These are phyloP conservation scores for Sardinella longiceps DNA, from an alignment of 2,797 vertebrate genomes.

Conservation along the genomic window DNA sequence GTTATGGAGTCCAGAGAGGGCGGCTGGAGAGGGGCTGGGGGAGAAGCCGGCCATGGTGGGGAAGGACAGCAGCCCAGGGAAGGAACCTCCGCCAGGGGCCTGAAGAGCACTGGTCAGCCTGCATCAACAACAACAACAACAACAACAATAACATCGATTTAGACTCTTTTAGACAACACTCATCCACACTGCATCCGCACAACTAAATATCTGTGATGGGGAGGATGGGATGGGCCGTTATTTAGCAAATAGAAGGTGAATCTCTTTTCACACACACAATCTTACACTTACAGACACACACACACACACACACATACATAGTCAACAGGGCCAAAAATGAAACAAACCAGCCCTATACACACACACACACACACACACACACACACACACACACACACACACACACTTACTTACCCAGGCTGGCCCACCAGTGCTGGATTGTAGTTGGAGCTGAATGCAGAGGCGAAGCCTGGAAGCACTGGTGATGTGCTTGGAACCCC, in stretches of 20 bases:
- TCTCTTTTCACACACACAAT: background rate
- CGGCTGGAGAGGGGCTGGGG: conserved; percentile 81
- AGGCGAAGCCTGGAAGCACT: conserved; percentile 93
- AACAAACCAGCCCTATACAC: no score
- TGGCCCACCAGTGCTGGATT: conserved; percentile 87
- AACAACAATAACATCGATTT: no score
- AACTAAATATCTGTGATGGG: background rate
- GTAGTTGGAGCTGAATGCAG: conserved; percentile 96
- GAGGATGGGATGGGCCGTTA: no score
- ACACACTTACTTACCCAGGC: conserved; percentile 72
- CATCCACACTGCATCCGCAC: no score
- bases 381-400: background rate
- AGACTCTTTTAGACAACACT: no score
- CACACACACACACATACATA: conserved; percentile 34
- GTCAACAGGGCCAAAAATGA: no score
- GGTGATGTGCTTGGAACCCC: conserved; percentile 85
- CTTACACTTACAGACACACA: background rate
- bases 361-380: background rate
- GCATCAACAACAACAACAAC: conserved; percentile 33
- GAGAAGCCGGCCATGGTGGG: conserved; percentile 91
- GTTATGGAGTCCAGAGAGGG: conserved; percentile 88
- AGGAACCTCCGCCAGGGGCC: conserved; percentile 84
- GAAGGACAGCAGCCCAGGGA: conserved; percentile 90
- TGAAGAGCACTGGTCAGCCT: conserved; percentile 87
- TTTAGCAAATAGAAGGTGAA: no score